Evolutionary conservation across 2,888 invertebrate species (phyloP), one percentile per base, ranked within the genome.

Genomic region (Cataglyphis rosenhaueri): DNA sequence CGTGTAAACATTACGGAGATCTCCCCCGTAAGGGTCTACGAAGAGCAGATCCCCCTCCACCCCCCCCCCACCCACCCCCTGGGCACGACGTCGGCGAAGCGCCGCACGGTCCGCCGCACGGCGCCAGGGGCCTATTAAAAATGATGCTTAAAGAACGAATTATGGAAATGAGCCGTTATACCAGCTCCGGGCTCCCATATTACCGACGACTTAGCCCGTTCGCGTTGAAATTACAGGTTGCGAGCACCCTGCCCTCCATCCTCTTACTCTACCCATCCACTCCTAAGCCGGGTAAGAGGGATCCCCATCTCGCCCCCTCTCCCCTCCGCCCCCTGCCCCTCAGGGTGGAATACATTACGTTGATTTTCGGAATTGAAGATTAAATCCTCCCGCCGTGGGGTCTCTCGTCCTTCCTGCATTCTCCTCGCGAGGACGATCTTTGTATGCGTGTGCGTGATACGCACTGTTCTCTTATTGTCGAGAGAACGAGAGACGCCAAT

Each of bases 51-150:
- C 21, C 0, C 68, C 48, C 38, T 25, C 25, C 38, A 1, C 32
- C 0, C 32, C 5, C 32, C 32, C 32, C 32, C 32, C 32, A 4
- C 32, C 32, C 32, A 32, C 32, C 32, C 1, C 1, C 1, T 0
- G 62, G 52, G 25, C 38, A n/a, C 62, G 61, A 21, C 78, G 44
- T 21, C 57, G 59, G 66, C 59, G 32, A 15, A 74, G 65, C 61
- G 66, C 65, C 65, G 65, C 66, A 48, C 62, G 74, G 73, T 15
- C 68, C 73, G 68, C 55, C 70, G 78, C 74, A 89, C 92, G 94
- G 93, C 94, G 93, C 94, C 94, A 94, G 91, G 89, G 91, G 92
- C 92, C 93, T 93, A 93, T 94, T 94, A 94, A 94, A 93, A 94
- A 93, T 93, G 91, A 93, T 93, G 88, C 93, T 92, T 93, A 92